Percentiles rank a stretch among this genome's conserved stretches.
phyloP scores from a whole-genome alignment of 2,113 vertebrate species.

The Tympanuchus pallidicinctus region DNA sequence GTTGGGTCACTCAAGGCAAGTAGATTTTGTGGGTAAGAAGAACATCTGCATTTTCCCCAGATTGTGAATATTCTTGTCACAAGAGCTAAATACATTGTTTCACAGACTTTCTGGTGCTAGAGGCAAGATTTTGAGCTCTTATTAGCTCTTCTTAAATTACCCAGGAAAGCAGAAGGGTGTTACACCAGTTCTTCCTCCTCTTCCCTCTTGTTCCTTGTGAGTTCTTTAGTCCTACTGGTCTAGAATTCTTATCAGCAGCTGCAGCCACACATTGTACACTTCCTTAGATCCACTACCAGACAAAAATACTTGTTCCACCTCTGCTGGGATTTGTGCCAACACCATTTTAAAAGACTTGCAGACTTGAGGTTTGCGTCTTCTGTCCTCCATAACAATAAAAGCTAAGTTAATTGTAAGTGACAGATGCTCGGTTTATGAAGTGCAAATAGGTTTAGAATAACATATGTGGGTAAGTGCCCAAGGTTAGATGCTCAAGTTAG shows the following conservation, averaged over 20 bases:
- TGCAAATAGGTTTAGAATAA: neutral
- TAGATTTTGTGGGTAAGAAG: neutral
- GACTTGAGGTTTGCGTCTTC: neutral
- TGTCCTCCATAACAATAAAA: constrained; percentile 22
- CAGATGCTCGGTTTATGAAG: constrained; percentile 49
- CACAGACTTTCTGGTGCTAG: neutral
- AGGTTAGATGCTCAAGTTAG: neutral
- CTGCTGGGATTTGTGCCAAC: neutral
- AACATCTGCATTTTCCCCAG: neutral
- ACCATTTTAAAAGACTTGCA: neutral
- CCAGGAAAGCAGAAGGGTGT: neutral
- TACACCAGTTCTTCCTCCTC: neutral
- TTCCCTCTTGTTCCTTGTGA: neutral
- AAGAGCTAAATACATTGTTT: neutral
- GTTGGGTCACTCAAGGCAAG: neutral
- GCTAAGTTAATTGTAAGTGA: neutral
- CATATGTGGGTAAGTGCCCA: neutral
- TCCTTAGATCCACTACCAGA: neutral
- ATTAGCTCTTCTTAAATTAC: neutral
- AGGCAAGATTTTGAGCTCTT: neutral
- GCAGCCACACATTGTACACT: neutral
- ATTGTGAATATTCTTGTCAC: neutral
- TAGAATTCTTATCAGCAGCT: neutral
- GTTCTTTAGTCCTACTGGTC: neutral
- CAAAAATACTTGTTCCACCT: neutral